phyloP scores from a whole-genome alignment of 2,113 vertebrate genomes.

The Orthochromis indermauri region DNA sequence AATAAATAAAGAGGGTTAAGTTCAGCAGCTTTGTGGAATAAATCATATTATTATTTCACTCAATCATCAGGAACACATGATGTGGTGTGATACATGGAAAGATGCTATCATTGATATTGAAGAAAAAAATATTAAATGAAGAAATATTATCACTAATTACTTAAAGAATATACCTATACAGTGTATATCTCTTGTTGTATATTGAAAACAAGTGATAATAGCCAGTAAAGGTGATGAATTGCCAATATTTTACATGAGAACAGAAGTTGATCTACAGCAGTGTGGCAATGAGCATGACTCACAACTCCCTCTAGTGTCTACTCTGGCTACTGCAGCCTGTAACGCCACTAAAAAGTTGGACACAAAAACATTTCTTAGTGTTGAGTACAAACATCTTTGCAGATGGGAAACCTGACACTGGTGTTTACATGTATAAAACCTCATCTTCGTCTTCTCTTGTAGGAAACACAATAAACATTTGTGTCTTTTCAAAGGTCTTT shows the following conservation, averaged over 20 bases:
- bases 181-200: neutral
- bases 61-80: neutral
- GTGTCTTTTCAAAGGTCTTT: neutral
- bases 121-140: neutral
- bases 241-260: neutral
- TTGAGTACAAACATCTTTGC: neutral
- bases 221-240: neutral
- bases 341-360: neutral
- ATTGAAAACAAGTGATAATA: neutral
- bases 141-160: neutral
- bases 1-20: neutral
- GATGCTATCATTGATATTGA: neutral
- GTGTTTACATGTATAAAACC: neutral
- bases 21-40: neutral
- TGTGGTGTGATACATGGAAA: accelerated
- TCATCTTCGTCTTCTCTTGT: neutral
- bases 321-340: neutral
- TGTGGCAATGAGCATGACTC: neutral
- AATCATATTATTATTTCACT: neutral
- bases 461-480: neutral
- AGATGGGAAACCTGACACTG: neutral
- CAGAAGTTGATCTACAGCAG: neutral
- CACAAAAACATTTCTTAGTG: neutral
- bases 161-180: neutral
- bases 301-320: constrained; percentile 22